Evolutionary conservation across 2,113 vertebrate genomes (phyloP).

Genomic region (Smithornis capensis): DNA sequence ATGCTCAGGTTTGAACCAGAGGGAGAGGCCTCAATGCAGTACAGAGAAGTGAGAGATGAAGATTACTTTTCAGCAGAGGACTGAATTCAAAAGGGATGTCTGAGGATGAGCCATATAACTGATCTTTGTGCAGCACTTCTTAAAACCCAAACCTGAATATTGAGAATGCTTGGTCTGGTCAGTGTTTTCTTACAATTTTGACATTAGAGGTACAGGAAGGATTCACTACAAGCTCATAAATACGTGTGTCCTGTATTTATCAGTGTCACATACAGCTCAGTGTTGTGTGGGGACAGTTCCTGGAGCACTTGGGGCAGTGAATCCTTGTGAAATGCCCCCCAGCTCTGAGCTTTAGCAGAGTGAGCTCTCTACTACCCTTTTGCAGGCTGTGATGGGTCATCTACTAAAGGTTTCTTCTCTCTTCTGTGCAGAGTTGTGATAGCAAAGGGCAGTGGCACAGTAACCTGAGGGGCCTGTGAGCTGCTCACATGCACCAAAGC

Average conservation of each 20-base stretch:
- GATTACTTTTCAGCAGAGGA: constrained; percentile 82
- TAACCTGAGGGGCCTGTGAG: background rate
- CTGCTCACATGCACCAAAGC: background rate
- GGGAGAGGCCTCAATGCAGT: constrained; percentile 72
- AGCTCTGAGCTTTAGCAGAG: background rate
- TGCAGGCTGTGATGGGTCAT: background rate
- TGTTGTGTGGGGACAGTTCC: background rate
- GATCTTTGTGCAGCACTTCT: background rate
- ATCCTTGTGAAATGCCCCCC: background rate
- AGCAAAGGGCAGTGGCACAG: background rate
- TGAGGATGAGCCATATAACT: background rate
- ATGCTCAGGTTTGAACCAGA: constrained; percentile 86
- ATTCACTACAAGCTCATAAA: background rate
- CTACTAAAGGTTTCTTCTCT: background rate
- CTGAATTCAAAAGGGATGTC: constrained; percentile 26
- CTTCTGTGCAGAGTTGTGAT: background rate
- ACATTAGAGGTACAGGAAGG: background rate
- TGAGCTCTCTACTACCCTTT: background rate
- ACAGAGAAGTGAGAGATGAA: constrained; percentile 87
- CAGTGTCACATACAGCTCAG: background rate
- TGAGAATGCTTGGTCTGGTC: background rate
- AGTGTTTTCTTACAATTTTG: background rate
- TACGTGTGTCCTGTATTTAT: background rate
- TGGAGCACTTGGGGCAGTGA: background rate
- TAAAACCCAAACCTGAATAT: background rate